Base-by-base conservation (phyloP, 2,113 vertebrate genomes). In the Hemiscyllium ocellatum region DNA sequence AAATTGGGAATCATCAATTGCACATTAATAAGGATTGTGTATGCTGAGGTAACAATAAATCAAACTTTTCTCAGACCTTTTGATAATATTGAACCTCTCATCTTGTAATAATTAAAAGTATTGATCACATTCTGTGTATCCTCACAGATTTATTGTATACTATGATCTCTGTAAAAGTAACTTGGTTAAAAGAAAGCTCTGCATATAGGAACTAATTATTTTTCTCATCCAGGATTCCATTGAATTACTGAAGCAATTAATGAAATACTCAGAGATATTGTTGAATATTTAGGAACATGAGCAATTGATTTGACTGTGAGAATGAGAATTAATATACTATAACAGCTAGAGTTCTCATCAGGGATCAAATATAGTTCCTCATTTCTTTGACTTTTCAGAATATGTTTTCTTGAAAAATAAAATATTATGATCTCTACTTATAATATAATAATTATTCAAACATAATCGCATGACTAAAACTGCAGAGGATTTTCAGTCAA, bases 241-340 rank as follows among this genome's bases (percentile, higher is more conserved):
- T 90, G 87, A 65, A 90, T 90, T 90, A 90, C 52, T 61, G 24
- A 52, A 87, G 85, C 85, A 56, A 87, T 87, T 61, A 90, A 90
- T 65, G 56, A 90, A 90, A 61, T 61, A 65, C 61, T 90, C 29
- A 90, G 87, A 90, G 29, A 90, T 13, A 61, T n/a, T 90, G 87
- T 29, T 56, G 56, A 10, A 61, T 90, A 61, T 90, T 33, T 15
- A 33, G 26, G 47, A 56, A 22, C 85, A 15, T 22, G 24, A 87
- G 85, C 52, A 47, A 87, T 24, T 26, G 5, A 56, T 90, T 61
- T 90, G 52, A 29, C n/a, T 90, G 87, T 13, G 52, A 90, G 52
- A n/a, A 10, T 90, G 52, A 52, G 52, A 29, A 90, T 33, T 90
- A 19, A 90, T 29, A 29, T 33, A 13, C 61, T 19, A 61, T 65